These are phyloP conservation scores for Catostomus latipinnis DNA, from an alignment of 2,797 vertebrate genomes.

Conservation along the genomic window DNA sequence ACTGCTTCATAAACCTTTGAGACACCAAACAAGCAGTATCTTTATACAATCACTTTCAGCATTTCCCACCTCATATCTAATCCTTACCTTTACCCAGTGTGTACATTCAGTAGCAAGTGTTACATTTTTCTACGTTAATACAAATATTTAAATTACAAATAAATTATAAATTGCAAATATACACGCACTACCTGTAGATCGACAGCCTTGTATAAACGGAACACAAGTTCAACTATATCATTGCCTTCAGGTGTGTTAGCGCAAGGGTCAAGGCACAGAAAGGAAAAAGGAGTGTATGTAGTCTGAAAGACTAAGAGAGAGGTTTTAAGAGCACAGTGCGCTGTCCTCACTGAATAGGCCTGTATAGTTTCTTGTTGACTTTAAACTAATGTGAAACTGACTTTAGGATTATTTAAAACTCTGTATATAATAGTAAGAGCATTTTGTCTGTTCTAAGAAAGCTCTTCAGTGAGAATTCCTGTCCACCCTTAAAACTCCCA, in stretches of 20 bases:
- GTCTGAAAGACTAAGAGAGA: constrained; percentile 35
- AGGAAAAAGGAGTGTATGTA: constrained; percentile 18
- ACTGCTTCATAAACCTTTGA: not conserved
- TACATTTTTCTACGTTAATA: too few species aligned
- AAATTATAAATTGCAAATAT: too few species aligned
- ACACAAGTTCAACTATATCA: constrained; percentile 2
- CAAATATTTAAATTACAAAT: too few species aligned
- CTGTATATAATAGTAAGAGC: constrained; percentile 18
- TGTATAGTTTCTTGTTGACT: constrained; percentile 38
- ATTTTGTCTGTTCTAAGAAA: constrained; percentile 1
- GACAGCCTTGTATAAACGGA: constrained; percentile 32
- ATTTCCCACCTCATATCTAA: not conserved
- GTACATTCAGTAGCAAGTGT: too few species aligned
- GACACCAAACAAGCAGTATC: not conserved
- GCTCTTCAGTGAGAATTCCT: constrained; percentile 16
- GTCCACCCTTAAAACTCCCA: not conserved
- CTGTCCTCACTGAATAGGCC: constrained; percentile 11
- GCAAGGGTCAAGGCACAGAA: constrained; percentile 36
- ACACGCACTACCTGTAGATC: constrained; percentile 24
- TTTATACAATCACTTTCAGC: not conserved
- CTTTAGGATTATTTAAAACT: constrained; percentile 24
- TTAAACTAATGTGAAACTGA: constrained; percentile 16
- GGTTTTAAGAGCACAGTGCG: constrained; percentile 4
- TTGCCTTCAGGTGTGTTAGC: constrained; percentile 16
- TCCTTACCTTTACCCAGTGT: not conserved